Evolutionary conservation across 1,140 invertebrate species (phyloP).

Genomic region (Trichoplusia ni): DNA sequence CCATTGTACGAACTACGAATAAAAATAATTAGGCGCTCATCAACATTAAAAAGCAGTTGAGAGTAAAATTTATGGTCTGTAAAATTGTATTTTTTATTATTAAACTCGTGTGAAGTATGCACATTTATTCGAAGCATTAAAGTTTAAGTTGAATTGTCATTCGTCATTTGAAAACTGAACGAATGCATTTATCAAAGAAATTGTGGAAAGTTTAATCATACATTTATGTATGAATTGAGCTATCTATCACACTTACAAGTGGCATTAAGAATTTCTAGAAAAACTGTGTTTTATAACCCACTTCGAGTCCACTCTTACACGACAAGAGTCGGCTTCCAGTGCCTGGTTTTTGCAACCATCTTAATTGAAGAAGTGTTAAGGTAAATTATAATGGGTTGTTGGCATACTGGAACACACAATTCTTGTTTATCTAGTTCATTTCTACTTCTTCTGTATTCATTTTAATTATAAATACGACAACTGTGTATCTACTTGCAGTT

Average conservation of each 20-base stretch:
- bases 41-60: too few relatives aligned
- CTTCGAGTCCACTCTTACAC: neutral
- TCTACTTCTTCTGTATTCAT: slow-evolving; percentile 4
- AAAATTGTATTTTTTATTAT: too few relatives aligned
- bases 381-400: slow-evolving; percentile 12
- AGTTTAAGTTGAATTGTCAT: too few relatives aligned
- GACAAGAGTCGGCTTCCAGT: neutral
- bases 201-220: neutral
- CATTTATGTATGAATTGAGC: neutral
- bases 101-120: too few relatives aligned
- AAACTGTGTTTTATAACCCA: slow-evolving; percentile 15
- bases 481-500: neutral
- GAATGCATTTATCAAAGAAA: neutral
- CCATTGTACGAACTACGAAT: too few relatives aligned
- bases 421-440: neutral
- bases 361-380: slow-evolving; percentile 9
- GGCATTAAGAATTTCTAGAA: slow-evolving; percentile 8
- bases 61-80: too few relatives aligned
- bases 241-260: neutral
- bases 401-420: neutral
- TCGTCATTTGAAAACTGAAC: neutral
- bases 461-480: slow-evolving; percentile 12
- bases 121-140: too few relatives aligned
- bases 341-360: neutral
- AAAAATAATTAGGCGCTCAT: too few relatives aligned